Evolutionary conservation across 2,888 invertebrate species (phyloP), one percentile per base, ranked within the genome.

Genomic region (Dendrolimus houi): DNA sequence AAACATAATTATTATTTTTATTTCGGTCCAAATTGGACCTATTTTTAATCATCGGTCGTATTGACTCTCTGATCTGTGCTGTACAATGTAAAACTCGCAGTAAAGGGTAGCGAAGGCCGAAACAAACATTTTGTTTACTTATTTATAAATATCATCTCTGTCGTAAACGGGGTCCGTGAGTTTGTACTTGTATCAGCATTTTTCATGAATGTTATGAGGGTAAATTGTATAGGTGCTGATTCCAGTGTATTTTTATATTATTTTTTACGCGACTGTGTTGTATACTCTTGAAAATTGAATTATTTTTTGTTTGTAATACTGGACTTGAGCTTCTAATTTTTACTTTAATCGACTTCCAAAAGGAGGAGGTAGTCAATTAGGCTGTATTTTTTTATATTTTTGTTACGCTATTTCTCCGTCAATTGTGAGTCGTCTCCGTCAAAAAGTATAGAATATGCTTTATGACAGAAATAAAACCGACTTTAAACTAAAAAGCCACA

Each of bases 61-160:
- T 47, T 47, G 2, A 9, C 12, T 47, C 47, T 47, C 47, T 47
- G 8, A 47, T 9, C 9, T 10, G 9, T 47, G 9, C 12, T 10
- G 12, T 9, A 10, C 47, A 47, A 47, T 10, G 47, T 47, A 47
- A 47, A 2, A 12, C 9, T 9, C 47, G 47, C 29, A 12, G 47
- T 9, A 47, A 47, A 47, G 52, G 52, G 54, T 53, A 53, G 12
- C 40, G 29, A 42, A 53, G 54, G 53, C 14, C 47, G 57, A 52
- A 56, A 58, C 55, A 58, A 56, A 55, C 47, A 47, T 47, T 29
- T 17, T 42, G 10, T 54, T 57, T 57, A 54, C 47, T 57, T 54
- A 47, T 47, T 47, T 47, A 47, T 47, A 47, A 47, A 47, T 47
- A 47, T 47, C 61, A 47, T 47, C 12, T 47, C 47, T 47, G 47